Evolutionary conservation across 2,888 invertebrate species (phyloP), one percentile per base, ranked within the genome.

Genomic region (Pandemis corylana): DNA sequence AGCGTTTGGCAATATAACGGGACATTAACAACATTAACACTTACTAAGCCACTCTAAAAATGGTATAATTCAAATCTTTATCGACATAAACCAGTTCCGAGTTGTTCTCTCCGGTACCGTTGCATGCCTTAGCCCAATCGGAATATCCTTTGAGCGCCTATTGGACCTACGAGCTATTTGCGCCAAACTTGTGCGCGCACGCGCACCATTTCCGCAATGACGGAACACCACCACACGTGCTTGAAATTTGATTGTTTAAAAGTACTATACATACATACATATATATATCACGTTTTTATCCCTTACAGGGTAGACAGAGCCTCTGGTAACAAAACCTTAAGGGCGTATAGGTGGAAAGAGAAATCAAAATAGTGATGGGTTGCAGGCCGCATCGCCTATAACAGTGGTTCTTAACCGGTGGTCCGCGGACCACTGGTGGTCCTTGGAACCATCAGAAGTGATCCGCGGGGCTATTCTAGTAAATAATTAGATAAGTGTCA

Each of bases 151-250:
- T 13, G 5, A 59, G 12, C 56, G 20, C 7, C 42, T 13, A 59
- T 20, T 13, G 59, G 68, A 13, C 59, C 28, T 59, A 42, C 78
- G 74, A 79, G 83, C 85, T 89, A 88, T 87, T 85, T 86, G 83
- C 81, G 78, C 83, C 82, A 80, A 84, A 85, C 82, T 84, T 84
- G 81, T 83, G 75, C 76, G 71, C 83, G 85, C 88, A 85, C 83
- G 87, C 83, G 84, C 86, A 78, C 75, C 72, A 80, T 85, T 88
- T 86, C 87, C 85, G 83, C 82, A 82, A 77, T 85, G 84, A 84
- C 82, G 81, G 78, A 81, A 84, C 20, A 13, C 56, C 15, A 36
- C 13, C 59, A 59, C 53, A 51, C 67, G 67, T 67, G 67, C 67
- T 67, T 53, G 41, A 67, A 67, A 53, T 67, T 67, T 49, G 46